A percentile compares a stretch with the other conserved stretches of the same genome.
Conservation (phyloP, 2,113 vertebrate species). For the Jacana jacana region DNA sequence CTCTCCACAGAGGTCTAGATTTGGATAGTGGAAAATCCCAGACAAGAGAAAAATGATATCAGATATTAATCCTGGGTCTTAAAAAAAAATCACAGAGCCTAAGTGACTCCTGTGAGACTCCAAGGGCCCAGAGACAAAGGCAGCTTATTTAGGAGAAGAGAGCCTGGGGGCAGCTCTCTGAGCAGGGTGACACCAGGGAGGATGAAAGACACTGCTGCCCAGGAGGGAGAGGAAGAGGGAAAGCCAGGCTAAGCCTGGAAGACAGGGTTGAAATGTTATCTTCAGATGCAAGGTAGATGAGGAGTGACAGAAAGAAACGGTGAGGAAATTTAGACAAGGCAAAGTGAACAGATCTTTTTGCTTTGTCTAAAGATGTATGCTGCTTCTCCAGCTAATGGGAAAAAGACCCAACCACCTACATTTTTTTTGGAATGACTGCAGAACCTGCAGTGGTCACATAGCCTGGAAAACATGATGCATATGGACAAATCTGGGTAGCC, state of each 20-base stretch:
- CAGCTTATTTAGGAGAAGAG: conserved; percentile 39
- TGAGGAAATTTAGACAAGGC: background rate
- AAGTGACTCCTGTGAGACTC: conserved; percentile 22
- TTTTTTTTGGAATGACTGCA: background rate
- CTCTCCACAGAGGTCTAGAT: background rate
- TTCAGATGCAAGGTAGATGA: background rate
- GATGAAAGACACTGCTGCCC: conserved; percentile 8
- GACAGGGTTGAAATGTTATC: conserved; percentile 18
- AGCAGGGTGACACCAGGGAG: conserved; percentile 18
- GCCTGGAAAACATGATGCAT: background rate
- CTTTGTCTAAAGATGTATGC: background rate
- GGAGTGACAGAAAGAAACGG: background rate
- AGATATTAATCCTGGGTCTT: background rate
- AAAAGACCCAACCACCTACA: background rate
- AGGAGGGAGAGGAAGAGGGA: background rate
- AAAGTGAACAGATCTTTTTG: background rate
- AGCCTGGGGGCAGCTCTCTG: conserved; percentile 36
- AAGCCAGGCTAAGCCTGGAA: background rate
- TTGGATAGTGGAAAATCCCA: background rate
- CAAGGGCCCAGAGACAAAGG: conserved; percentile 29
- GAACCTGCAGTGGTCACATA: background rate
- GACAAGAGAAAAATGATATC: conserved; percentile 11
- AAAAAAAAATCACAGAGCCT: conserved; percentile 19
- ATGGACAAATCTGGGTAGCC: background rate
- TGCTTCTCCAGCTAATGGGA: background rate